Evolutionary conservation across 1,140 invertebrate species (phyloP).

Genomic region (Littorina saxatilis): DNA sequence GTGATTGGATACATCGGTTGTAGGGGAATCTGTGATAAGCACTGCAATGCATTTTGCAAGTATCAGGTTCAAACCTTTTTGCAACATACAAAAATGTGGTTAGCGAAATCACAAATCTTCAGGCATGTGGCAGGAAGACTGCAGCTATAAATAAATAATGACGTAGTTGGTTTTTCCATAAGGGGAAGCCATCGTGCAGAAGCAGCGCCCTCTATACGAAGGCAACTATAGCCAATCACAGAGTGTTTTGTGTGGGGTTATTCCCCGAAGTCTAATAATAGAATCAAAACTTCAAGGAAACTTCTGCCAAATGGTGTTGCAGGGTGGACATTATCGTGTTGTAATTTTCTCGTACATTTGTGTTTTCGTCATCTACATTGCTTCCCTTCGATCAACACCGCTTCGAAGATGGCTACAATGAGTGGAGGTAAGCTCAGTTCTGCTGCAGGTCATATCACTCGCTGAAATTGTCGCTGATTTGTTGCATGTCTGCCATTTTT

Average conservation of each 20-base stretch:
- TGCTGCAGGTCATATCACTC: not conserved
- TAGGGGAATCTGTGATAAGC: not conserved
- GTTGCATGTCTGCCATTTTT: conserved; percentile 15
- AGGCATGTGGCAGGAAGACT: too few species aligned
- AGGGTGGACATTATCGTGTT: not conserved
- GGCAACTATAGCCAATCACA: conserved; percentile 25
- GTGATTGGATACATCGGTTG: not conserved
- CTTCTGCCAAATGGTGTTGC: not conserved
- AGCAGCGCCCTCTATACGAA: conserved; percentile 25
- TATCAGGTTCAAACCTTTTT: too few species aligned
- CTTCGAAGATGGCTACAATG: conserved; percentile 19
- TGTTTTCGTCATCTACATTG: not conserved
- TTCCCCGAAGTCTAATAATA: conserved; percentile 37
- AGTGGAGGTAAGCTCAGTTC: conserved; percentile 19
- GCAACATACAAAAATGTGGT: too few species aligned
- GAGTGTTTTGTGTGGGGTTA: conserved; percentile 11
- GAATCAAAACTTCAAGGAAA: conserved; percentile 29
- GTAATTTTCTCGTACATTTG: not conserved
- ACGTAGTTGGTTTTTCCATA: conserved; percentile 32
- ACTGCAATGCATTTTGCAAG: too few species aligned
- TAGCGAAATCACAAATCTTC: too few species aligned
- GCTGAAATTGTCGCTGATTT: not conserved
- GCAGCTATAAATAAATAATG: conserved; percentile 17
- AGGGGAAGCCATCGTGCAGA: conserved; percentile 10
- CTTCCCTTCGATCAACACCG: too few species aligned